Conservation (phyloP, 2,797 vertebrate genomes). For the Tapera naevia region DNA sequence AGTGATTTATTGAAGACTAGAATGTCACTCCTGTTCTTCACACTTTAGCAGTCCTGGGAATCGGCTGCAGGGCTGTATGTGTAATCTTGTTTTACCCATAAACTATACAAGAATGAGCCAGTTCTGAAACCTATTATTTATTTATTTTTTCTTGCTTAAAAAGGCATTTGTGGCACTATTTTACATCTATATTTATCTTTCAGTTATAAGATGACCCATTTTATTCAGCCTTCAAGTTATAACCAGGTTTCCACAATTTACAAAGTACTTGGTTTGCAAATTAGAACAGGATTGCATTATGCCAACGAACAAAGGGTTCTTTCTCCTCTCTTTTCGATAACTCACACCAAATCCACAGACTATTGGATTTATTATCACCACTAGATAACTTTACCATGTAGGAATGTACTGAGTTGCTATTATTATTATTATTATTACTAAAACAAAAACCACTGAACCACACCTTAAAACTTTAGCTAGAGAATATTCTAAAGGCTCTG, state of each 20-base stretch:
- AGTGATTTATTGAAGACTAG: slow-evolving; percentile 80
- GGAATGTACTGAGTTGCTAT: not conserved
- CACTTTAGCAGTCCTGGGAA: slow-evolving; percentile 80
- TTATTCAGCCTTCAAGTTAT: slow-evolving; percentile 70
- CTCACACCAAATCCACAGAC: slow-evolving; percentile 44
- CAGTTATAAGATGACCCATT: slow-evolving; percentile 67
- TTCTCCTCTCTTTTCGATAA: slow-evolving; percentile 48
- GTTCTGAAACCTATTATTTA: slow-evolving; percentile 52
- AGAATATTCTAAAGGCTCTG: slow-evolving; percentile 16
- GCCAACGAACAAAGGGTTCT: slow-evolving; percentile 63
- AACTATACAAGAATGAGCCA: slow-evolving; percentile 70
- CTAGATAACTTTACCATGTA: slow-evolving; percentile 51
- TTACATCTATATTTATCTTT: slow-evolving; percentile 67
- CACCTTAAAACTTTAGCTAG: not conserved
- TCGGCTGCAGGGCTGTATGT: slow-evolving; percentile 67
- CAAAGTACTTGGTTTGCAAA: slow-evolving; percentile 70
- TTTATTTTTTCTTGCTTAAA: slow-evolving; percentile 45
- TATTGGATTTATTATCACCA: slow-evolving; percentile 57
- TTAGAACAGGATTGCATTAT: slow-evolving; percentile 53
- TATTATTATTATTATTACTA: not conserved
- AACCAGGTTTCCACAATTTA: slow-evolving; percentile 66
- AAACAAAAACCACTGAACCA: slow-evolving; percentile 21
- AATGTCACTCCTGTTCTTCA: slow-evolving; percentile 80
- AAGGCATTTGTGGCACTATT: slow-evolving; percentile 55
- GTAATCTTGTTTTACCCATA: slow-evolving; percentile 72